phyloP scores from a whole-genome alignment of 2,113 vertebrate species.

The Climacteris rufus region DNA sequence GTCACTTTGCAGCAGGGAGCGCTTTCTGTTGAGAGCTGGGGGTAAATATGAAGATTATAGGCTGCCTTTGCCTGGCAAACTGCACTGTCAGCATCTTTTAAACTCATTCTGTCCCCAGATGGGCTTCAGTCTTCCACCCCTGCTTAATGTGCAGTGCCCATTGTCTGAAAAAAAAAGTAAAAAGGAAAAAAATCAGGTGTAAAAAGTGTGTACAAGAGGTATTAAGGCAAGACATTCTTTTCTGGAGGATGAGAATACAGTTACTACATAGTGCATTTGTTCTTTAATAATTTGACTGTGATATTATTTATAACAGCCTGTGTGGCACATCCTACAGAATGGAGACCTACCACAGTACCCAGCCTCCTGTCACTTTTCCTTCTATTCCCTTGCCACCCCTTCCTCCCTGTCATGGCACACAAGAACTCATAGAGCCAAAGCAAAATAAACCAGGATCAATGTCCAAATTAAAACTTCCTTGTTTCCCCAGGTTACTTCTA shows the following conservation, averaged over 20 bases:
- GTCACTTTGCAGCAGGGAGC: constrained; percentile 77
- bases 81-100: constrained; percentile 67
- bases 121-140: constrained; percentile 77
- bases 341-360: background rate
- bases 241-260: background rate
- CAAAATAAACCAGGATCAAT: background rate
- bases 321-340: background rate
- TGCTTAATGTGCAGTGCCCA: constrained; percentile 68
- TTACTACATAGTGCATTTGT: background rate
- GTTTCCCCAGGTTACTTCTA: background rate
- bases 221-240: background rate
- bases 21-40: constrained; percentile 71
- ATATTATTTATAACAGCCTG: background rate
- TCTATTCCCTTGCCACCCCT: background rate
- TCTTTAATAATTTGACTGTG: background rate
- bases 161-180: constrained; percentile 65
- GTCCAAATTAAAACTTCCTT: background rate
- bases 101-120: constrained; percentile 83
- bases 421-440: background rate
- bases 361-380: background rate
- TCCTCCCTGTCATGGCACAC: background rate
- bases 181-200: background rate
- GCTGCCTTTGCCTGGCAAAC: constrained; percentile 64
- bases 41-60: constrained; percentile 84
- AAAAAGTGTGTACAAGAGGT: background rate